Conservation (phyloP, 2,797 vertebrate genomes). For the Oophaga sylvatica region DNA sequence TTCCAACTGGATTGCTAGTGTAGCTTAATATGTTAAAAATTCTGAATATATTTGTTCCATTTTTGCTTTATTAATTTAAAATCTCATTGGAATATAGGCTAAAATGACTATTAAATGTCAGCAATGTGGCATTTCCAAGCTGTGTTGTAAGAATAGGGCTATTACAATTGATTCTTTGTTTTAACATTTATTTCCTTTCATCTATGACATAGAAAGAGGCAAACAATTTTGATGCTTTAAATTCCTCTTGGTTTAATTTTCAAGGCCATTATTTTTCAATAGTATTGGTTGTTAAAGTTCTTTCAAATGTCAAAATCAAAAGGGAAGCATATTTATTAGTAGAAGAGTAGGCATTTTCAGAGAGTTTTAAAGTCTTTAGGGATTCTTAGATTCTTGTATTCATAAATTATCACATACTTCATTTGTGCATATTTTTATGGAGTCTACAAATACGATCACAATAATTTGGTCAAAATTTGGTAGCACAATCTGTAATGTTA, state of each 20-base stretch:
- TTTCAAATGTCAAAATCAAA: background rate
- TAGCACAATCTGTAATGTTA: background rate
- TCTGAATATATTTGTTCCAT: background rate
- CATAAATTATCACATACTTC: background rate
- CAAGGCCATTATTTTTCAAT: background rate
- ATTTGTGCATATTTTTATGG: background rate
- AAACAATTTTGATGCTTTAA: background rate
- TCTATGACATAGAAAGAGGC: background rate
- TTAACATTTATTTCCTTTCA: background rate
- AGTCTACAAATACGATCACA: background rate
- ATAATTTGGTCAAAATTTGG: background rate
- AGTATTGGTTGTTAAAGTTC: background rate
- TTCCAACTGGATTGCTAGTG: background rate
- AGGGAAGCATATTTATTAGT: background rate
- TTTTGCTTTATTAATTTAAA: background rate
- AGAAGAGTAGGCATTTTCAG: background rate
- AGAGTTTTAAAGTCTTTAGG: background rate
- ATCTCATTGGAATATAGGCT: background rate
- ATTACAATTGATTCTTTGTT: conserved; percentile 17
- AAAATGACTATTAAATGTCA: conserved; percentile 31
- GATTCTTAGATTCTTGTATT: background rate
- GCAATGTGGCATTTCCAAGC: conserved; percentile 19
- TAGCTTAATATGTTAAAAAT: background rate
- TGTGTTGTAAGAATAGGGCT: background rate
- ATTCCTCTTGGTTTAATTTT: conserved; percentile 10